Evolutionary conservation across 2,113 vertebrate genomes (phyloP).

Genomic region (Epinephelus lanceolatus): DNA sequence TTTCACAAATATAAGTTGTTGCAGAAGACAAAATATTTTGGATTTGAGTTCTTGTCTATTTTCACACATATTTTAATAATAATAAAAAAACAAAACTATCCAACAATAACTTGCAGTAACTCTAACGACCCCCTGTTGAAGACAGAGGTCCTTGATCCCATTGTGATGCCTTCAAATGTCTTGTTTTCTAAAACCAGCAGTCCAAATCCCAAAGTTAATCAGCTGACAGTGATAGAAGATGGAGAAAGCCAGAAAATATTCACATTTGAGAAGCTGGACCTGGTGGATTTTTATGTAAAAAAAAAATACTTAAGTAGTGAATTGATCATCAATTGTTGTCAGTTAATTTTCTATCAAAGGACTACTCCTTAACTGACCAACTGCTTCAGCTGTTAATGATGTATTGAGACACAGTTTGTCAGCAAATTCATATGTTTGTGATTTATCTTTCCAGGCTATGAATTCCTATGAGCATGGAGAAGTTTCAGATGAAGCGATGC

Average conservation of each 20-base stretch:
- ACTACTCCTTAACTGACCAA: not conserved
- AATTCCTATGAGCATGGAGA: conserved; percentile 82
- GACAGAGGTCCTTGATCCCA: not conserved
- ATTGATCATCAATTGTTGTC: not conserved
- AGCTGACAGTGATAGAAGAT: not conserved
- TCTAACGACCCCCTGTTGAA: too few relatives aligned
- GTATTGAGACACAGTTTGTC: not conserved
- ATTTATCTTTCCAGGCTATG: conserved; percentile 80
- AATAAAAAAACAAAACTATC: too few relatives aligned
- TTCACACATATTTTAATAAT: too few relatives aligned
- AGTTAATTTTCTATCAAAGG: not conserved
- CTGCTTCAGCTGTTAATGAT: not conserved
- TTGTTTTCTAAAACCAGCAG: not conserved
- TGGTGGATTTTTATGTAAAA: not conserved
- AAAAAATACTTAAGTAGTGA: not conserved
- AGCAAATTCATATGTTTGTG: conserved; percentile 11
- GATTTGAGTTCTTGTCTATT: too few relatives aligned
- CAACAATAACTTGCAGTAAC: too few relatives aligned
- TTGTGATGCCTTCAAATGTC: not conserved
- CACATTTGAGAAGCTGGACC: not conserved
- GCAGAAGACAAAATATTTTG: too few relatives aligned
- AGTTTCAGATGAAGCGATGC: conserved; percentile 76
- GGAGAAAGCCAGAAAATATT: not conserved
- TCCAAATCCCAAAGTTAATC: not conserved
- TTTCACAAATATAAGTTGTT: too few relatives aligned